Base-by-base conservation (phyloP, 2,888 invertebrate species). In the Leucophenga montana region DNA sequence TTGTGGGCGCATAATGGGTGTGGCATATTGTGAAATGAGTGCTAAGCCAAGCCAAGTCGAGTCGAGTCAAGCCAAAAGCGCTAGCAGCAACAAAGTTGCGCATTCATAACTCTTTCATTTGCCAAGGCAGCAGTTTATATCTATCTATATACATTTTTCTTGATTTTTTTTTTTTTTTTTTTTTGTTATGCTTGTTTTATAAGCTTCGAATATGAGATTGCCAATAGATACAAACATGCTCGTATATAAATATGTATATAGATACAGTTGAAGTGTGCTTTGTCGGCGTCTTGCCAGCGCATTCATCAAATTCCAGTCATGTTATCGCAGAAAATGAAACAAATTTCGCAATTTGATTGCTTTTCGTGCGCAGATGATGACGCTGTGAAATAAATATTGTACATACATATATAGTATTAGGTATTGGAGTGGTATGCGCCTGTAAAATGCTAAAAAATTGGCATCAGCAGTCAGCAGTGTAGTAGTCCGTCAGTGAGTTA, bases 91-190 rank as follows among this genome's bases (percentile, higher is more conserved):
- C 83, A 79, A 81, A 83, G 80, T 81, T 81, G 78, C 83, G 83
- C 82, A 83, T 83, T 83, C 81, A 83, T 83, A 81, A 81, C 81
- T 81, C 81, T 83, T 81, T 81, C 81, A 83, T 81, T 81, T 83
- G 75, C 77, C 74, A 83, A 80, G 81, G 82, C 80, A 82, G 82
- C 77, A 78, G 72, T 73, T 72, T 82, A 80, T 77, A 78, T 70
- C 70, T 67, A 56, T 65, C 69, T 18, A 33, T 57, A 5, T 33
- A 9, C 27, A 22, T 18, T n/a, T 39, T 44, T 61, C 22, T 6
- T 16, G n/a, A n/a, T n/a, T 73, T 72, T 82, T 80, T 77, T 78
- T 70, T 71, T 64, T 59, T 66, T 64, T 22, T 39, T 33, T 48
- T 66, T 61, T 31, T 56, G 54, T 54, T 53, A 61, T 13, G 66